phyloP scores from a whole-genome alignment of 2,113 vertebrate species.

The Corythornis vintsioides region DNA sequence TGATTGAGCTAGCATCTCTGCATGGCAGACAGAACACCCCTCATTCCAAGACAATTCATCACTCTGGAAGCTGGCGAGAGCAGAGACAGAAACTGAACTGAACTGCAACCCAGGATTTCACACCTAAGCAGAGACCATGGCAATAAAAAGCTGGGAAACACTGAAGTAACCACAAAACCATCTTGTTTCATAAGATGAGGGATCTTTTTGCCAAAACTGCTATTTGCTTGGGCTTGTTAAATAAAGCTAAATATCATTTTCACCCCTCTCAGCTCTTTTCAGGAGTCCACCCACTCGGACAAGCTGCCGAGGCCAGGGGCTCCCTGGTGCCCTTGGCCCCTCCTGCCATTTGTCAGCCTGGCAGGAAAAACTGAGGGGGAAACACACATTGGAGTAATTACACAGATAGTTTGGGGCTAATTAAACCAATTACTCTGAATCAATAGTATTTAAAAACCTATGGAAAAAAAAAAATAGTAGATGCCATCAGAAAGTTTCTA shows the following conservation, averaged over 20 bases:
- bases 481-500: constrained; percentile 71
- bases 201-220: neutral
- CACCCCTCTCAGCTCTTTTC: neutral
- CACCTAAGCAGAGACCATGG: neutral
- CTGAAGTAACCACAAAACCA: neutral
- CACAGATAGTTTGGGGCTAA: constrained; percentile 66
- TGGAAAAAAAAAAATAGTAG: constrained; percentile 72
- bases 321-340: constrained; percentile 56
- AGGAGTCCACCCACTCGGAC: neutral
- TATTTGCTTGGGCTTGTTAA: neutral
- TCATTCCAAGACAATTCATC: neutral
- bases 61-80: neutral
- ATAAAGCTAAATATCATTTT: neutral
- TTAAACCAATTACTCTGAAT: constrained; percentile 78
- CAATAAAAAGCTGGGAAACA: neutral
- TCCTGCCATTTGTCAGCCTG: constrained; percentile 67
- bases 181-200: neutral
- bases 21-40: neutral
- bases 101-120: neutral
- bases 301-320: neutral
- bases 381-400: constrained; percentile 82
- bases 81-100: neutral
- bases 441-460: constrained; percentile 65
- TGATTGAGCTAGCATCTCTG: neutral
- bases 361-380: constrained; percentile 54